A percentile compares a stretch with the other conserved stretches of the same genome.
phyloP scores from a whole-genome alignment of 35 echinoderm and acorn worm genomes.

The Heliocidaris tuberculata region DNA sequence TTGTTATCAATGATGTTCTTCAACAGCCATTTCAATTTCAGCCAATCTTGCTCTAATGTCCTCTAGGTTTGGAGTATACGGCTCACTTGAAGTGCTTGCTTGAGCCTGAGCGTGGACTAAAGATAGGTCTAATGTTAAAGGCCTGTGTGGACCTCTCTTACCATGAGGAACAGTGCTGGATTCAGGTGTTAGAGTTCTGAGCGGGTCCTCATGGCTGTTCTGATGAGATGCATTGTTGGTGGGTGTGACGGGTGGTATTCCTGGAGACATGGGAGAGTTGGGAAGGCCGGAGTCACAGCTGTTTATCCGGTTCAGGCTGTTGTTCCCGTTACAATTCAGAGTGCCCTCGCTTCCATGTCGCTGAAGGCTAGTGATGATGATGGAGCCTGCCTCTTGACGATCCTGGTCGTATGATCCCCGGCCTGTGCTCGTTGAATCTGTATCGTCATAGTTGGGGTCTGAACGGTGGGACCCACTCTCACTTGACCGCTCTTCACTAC shows the following conservation, averaged over 20 bases:
- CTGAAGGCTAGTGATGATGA: neutral
- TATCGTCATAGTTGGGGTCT: conserved; percentile 63
- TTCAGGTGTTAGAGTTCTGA: neutral
- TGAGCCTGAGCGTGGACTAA: neutral
- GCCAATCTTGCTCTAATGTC: conserved; percentile 22
- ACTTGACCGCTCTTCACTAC: conserved; percentile 79
- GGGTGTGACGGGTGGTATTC: neutral
- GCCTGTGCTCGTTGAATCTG: conserved; percentile 81
- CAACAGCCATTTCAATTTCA: conserved; percentile 29
- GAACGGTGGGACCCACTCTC: conserved; percentile 71
- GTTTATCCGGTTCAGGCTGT: neutral
- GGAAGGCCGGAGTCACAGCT: neutral
- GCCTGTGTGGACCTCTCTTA: no score
- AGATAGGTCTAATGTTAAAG: neutral
- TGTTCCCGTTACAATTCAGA: conserved; percentile 8
- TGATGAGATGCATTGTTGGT: neutral
- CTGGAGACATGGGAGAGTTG: neutral
- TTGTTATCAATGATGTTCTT: conserved; percentile 26
- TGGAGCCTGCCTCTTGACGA: neutral
- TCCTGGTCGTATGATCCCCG: conserved; percentile 39
- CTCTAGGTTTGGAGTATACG: conserved; percentile 42
- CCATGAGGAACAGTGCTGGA: neutral
- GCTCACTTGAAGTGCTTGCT: conserved; percentile 7
- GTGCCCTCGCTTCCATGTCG: neutral
- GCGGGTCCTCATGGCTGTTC: neutral